Evolutionary conservation across 2,113 vertebrate genomes (phyloP).

Genomic region (Myrmophylax atrothorax): DNA sequence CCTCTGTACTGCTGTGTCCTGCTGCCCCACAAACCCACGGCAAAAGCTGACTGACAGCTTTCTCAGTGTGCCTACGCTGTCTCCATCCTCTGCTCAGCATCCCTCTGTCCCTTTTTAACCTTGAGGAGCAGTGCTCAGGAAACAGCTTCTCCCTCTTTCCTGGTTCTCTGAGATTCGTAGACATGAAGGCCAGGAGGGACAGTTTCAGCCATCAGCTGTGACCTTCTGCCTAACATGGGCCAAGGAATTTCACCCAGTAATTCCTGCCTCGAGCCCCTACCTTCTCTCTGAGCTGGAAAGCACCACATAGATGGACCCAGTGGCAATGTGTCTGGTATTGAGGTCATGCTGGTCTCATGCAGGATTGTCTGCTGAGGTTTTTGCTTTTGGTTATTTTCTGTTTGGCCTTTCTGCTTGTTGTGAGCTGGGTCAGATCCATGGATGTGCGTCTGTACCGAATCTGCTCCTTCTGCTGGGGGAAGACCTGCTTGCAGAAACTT

Average conservation of each 20-base stretch:
- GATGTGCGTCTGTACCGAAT: not conserved
- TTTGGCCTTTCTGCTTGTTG: not conserved
- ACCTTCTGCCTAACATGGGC: not conserved
- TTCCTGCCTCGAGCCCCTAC: not conserved
- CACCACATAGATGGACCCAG: not conserved
- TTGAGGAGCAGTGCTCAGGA: not conserved
- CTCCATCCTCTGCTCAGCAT: not conserved
- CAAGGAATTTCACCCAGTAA: not conserved
- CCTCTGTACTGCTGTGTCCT: not conserved
- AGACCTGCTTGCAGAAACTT: not conserved
- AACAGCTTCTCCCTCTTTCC: not conserved
- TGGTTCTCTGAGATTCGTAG: accelerated
- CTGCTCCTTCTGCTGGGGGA: not conserved
- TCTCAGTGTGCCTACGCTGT: not conserved
- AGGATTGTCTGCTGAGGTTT: not conserved
- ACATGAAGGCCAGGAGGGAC: not conserved
- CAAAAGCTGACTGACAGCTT: not conserved
- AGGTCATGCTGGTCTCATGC: not conserved
- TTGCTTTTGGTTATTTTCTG: not conserved
- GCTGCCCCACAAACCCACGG: not conserved
- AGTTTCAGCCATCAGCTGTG: not conserved
- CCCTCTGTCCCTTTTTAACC: not conserved
- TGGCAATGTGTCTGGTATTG: not conserved
- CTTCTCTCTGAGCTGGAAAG: not conserved
- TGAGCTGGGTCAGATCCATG: not conserved